These are phyloP conservation scores for Omphaloscelis lunosa DNA, from an alignment of 2,888 invertebrate genomes.

Conservation along the genomic window DNA sequence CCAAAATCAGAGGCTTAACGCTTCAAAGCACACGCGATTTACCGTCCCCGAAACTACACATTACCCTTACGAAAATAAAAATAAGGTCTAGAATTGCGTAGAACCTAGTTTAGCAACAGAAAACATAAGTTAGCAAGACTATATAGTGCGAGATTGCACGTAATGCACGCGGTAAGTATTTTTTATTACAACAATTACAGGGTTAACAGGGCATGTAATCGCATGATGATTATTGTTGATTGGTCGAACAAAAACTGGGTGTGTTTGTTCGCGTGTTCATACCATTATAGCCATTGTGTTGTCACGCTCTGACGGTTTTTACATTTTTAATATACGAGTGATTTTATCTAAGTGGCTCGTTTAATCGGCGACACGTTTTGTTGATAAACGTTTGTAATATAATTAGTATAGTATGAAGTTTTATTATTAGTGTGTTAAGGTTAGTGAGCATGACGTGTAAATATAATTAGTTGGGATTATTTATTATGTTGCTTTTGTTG, in stretches of 20 bases:
- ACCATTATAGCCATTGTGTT: conserved; percentile 54
- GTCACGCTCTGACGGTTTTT: conserved; percentile 56
- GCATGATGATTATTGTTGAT: conserved; percentile 77
- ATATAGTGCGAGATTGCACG: conserved; percentile 71
- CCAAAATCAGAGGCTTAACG: conserved; percentile 77
- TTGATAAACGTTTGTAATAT: conserved; percentile 38
- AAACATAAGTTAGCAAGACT: conserved; percentile 43
- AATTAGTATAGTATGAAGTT: conserved; percentile 54
- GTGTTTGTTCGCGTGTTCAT: conserved; percentile 62
- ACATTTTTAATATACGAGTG: conserved; percentile 48
- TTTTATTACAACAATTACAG: conserved; percentile 81
- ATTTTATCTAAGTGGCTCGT: conserved; percentile 49
- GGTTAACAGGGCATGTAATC: conserved; percentile 85
- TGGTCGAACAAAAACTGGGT: conserved; percentile 76
- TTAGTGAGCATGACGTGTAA: conserved; percentile 40
- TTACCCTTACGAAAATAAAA: neutral
- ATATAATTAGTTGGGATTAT: conserved; percentile 36
- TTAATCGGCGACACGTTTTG: conserved; percentile 55
- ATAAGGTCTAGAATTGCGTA: conserved; percentile 56
- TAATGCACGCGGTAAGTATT: conserved; percentile 72
- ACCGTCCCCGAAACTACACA: conserved; percentile 3
- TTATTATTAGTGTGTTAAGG: conserved; percentile 61
- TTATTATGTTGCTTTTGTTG: conserved; percentile 38
- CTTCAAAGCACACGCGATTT: conserved; percentile 65
- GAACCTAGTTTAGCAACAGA: neutral